Evolutionary conservation across 2,113 vertebrate species (phyloP).

Genomic region (Climacteris rufus): DNA sequence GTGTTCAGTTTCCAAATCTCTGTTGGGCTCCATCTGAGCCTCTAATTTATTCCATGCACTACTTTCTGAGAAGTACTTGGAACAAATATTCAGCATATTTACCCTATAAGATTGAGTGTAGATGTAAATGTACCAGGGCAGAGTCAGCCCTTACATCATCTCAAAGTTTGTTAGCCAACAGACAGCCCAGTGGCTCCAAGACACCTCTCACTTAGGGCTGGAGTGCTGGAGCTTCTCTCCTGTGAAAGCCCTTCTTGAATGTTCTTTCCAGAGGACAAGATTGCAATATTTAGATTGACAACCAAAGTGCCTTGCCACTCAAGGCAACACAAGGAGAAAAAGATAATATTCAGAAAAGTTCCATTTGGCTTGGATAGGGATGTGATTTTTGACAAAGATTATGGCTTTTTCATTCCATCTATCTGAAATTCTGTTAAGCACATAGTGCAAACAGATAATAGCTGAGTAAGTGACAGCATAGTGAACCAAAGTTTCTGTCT

Average conservation of each 20-base stretch:
- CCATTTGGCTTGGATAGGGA: background rate
- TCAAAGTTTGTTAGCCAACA: background rate
- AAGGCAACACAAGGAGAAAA: background rate
- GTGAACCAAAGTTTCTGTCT: background rate
- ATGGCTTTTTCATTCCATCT: background rate
- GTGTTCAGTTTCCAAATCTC: background rate
- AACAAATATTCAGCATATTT: background rate
- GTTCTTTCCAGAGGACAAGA: background rate
- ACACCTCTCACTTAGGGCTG: rapidly evolving
- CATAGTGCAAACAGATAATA: background rate
- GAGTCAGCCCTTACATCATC: background rate
- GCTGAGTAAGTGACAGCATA: background rate
- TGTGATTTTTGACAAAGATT: background rate
- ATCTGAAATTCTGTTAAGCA: background rate
- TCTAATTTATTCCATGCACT: background rate
- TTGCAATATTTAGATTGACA: background rate
- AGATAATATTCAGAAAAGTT: background rate
- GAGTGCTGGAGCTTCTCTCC: background rate
- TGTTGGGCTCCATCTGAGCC: background rate
- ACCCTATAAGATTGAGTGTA: background rate
- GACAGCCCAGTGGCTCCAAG: background rate
- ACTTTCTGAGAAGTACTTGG: background rate
- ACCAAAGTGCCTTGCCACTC: background rate
- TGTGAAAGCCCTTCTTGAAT: background rate
- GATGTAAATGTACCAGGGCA: background rate